Evolutionary conservation across 2,888 invertebrate genomes (phyloP).

Genomic region (Drosophila nigricruria): DNA sequence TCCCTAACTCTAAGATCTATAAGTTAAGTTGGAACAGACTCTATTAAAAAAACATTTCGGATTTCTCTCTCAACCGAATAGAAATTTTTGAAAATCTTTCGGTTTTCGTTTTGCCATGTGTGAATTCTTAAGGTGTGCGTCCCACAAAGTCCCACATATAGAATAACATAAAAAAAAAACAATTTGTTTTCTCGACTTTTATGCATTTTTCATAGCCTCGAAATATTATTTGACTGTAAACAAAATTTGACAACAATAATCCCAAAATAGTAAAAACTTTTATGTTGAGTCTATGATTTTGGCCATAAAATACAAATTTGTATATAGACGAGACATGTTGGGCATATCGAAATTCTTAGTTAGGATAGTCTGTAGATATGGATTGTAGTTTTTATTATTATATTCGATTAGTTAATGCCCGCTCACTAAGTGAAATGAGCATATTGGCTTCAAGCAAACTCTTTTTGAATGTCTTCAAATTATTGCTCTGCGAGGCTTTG

Average conservation of each 20-base stretch:
- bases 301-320: background rate
- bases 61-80: background rate
- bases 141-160: background rate
- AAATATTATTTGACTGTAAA: conserved; percentile 16
- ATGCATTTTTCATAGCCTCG: conserved; percentile 19
- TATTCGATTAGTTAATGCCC: background rate
- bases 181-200: background rate
- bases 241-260: background rate
- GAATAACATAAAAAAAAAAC: background rate
- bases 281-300: background rate
- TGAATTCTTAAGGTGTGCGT: background rate
- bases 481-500: background rate
- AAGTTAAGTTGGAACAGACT: too few relatives aligned
- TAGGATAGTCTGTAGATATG: background rate
- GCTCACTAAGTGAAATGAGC: background rate
- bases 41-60: too few relatives aligned
- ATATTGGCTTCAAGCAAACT: background rate
- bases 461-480: background rate
- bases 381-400: background rate
- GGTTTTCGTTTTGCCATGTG: background rate
- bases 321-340: background rate
- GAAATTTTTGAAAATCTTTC: background rate
- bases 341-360: background rate
- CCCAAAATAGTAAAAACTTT: background rate
- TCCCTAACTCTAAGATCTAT: too few relatives aligned